A percentile compares a stretch with the other conserved stretches of the same genome.
phyloP scores from a whole-genome alignment of 2,888 invertebrate genomes.

The Cheilosia pagana region DNA sequence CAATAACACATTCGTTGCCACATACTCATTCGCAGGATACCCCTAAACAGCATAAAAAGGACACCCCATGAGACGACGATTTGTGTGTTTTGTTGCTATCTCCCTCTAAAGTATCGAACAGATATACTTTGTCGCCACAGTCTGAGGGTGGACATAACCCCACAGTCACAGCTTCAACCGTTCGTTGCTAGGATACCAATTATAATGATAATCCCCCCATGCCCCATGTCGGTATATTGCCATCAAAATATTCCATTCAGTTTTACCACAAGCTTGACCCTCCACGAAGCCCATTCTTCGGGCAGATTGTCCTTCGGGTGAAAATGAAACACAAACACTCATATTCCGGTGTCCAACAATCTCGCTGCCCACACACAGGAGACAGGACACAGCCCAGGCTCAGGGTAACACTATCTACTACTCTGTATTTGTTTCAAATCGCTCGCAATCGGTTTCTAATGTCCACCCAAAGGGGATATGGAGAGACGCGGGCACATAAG shows the following conservation, averaged over 20 bases:
- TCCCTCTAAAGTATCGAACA: slow-evolving; percentile 44
- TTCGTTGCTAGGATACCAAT: slow-evolving; percentile 75
- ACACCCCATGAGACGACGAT: slow-evolving; percentile 68
- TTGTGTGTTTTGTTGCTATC: slow-evolving; percentile 58
- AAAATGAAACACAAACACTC: slow-evolving; percentile 73
- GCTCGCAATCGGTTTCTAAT: slow-evolving; percentile 74
- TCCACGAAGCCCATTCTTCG: neutral
- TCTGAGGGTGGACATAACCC: slow-evolving; percentile 25
- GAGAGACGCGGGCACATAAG: slow-evolving; percentile 21
- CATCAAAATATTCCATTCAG: slow-evolving; percentile 72
- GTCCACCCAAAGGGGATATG: slow-evolving; percentile 45
- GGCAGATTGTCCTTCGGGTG: slow-evolving; percentile 31
- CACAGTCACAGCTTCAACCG: slow-evolving; percentile 19
- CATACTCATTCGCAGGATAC: slow-evolving; percentile 53
- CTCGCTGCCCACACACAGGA: neutral
- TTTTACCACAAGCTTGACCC: slow-evolving; percentile 68
- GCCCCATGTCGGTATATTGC: slow-evolving; percentile 67
- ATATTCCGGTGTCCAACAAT: slow-evolving; percentile 31
- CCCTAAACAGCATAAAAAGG: slow-evolving; percentile 29
- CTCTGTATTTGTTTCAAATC: slow-evolving; percentile 71
- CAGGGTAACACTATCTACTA: slow-evolving; percentile 6
- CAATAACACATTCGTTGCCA: slow-evolving; percentile 73
- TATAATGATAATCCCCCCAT: slow-evolving; percentile 75
- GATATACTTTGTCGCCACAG: slow-evolving; percentile 39
- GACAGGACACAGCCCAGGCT: neutral